These are phyloP conservation scores for Nineta flava DNA, from an alignment of 2,888 invertebrate genomes.

Conservation along the genomic window DNA sequence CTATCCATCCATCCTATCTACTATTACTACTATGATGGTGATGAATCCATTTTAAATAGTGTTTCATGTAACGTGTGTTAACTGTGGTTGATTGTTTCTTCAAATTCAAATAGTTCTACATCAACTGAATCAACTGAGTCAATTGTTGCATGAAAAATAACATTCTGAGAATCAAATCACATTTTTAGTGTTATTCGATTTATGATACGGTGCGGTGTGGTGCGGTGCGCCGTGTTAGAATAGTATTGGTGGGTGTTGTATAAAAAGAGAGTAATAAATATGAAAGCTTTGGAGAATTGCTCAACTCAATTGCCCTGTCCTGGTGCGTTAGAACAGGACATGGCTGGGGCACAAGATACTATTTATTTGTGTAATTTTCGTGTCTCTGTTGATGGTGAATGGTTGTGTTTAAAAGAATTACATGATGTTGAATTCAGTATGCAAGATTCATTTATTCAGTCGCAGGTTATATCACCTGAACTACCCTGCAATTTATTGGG, in stretches of 20 bases:
- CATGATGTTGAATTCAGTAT: constrained; percentile 72
- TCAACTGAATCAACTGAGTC: no score
- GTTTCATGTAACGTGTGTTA: no score
- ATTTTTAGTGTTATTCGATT: not conserved
- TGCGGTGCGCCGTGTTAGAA: not conserved
- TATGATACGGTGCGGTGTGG: no score
- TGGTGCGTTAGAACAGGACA: constrained; percentile 39
- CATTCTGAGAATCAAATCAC: not conserved
- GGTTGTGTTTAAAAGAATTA: constrained; percentile 87
- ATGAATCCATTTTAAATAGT: no score
- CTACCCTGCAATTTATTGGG: constrained; percentile 40
- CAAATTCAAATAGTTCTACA: no score
- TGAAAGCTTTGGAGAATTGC: constrained; percentile 25
- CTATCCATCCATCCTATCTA: no score
- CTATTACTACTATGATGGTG: no score
- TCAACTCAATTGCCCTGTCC: constrained; percentile 10
- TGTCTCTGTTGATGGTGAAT: constrained; percentile 93
- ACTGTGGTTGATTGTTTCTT: no score
- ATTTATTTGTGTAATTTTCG: constrained; percentile 95
- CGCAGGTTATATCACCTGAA: constrained; percentile 47
- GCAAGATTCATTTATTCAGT: constrained; percentile 51
- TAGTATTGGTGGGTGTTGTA: not conserved
- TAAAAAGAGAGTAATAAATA: constrained; percentile 10
- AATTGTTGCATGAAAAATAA: not conserved
- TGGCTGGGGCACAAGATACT: constrained; percentile 86